phyloP scores from a whole-genome alignment of 2,113 vertebrate species.

The Rana temporaria region DNA sequence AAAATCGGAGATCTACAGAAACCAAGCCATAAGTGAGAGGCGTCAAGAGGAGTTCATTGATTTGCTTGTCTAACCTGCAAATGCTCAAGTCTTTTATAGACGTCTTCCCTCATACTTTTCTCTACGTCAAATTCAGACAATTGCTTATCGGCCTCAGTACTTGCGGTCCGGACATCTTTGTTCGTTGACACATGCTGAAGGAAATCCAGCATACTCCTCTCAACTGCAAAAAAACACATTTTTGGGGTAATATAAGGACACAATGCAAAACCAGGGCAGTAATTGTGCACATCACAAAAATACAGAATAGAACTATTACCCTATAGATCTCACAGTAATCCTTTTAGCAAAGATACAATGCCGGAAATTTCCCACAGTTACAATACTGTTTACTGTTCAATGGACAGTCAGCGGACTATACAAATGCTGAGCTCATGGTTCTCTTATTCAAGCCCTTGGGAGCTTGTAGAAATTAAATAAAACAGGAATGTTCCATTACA shows the following conservation, averaged over 20 bases:
- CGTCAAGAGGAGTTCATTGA: no score
- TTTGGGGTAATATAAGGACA: constrained; percentile 15
- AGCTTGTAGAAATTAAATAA: constrained; percentile 7
- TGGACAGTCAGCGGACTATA: constrained; percentile 6
- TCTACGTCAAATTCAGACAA: constrained; percentile 97
- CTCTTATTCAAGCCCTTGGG: constrained; percentile 18
- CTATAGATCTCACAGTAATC: constrained; percentile 31
- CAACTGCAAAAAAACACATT: constrained; percentile 71
- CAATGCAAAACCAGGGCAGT: neutral
- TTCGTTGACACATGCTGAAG: constrained; percentile 91
- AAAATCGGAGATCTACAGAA: neutral
- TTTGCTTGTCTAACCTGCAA: constrained; percentile 79
- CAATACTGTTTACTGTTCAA: neutral
- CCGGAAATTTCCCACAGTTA: constrained; percentile 28
- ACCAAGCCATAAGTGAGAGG: no score
- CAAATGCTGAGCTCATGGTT: constrained; percentile 48
- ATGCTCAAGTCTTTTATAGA: constrained; percentile 89
- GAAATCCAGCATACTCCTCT: constrained; percentile 93
- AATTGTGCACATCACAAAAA: constrained; percentile 12
- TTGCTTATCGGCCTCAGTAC: constrained; percentile 92
- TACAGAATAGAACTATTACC: constrained; percentile 8
- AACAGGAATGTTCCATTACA: constrained; percentile 22
- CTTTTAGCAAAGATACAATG: constrained; percentile 1
- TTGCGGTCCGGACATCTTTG: constrained; percentile 86
- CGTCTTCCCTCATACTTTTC: constrained; percentile 97